These are phyloP conservation scores for Trachythela sp. DNA, from an alignment of 64 coral and sea anemone genomes.

Conservation along the genomic window DNA sequence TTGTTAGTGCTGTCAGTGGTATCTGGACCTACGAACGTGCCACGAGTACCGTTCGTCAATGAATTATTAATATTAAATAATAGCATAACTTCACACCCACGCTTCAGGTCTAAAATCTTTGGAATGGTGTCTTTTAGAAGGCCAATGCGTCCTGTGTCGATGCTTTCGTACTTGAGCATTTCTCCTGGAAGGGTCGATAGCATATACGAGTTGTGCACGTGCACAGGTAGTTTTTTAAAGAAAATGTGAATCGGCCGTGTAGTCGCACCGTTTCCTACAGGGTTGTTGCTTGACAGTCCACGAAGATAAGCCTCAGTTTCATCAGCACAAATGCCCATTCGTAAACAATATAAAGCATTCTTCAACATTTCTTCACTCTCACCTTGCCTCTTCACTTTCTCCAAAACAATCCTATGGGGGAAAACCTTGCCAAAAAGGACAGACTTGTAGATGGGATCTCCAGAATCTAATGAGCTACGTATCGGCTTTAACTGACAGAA, in stretches of 20 bases:
- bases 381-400: background rate
- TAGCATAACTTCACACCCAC: background rate
- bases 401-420: background rate
- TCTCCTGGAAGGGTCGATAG: too few relatives aligned
- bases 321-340: background rate
- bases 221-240: too few relatives aligned
- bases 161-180: too few relatives aligned
- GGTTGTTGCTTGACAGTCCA: too few relatives aligned
- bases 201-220: too few relatives aligned
- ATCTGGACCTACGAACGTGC: background rate
- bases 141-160: too few relatives aligned
- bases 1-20: background rate
- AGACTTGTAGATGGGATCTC: background rate
- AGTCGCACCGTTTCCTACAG: too few relatives aligned
- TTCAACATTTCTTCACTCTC: background rate
- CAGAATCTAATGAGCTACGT: background rate
- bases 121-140: background rate
- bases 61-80: background rate
- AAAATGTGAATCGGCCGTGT: too few relatives aligned
- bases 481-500: background rate
- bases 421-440: constrained; percentile 9
- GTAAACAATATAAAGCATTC: background rate
- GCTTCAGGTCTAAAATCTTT: background rate
- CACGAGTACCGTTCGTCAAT: background rate
- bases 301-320: background rate